A percentile compares a stretch with the other conserved stretches of the same genome.
Evolutionary conservation across 2,888 invertebrate genomes (phyloP).

Genomic region (Drosophila melanosoma): DNA sequence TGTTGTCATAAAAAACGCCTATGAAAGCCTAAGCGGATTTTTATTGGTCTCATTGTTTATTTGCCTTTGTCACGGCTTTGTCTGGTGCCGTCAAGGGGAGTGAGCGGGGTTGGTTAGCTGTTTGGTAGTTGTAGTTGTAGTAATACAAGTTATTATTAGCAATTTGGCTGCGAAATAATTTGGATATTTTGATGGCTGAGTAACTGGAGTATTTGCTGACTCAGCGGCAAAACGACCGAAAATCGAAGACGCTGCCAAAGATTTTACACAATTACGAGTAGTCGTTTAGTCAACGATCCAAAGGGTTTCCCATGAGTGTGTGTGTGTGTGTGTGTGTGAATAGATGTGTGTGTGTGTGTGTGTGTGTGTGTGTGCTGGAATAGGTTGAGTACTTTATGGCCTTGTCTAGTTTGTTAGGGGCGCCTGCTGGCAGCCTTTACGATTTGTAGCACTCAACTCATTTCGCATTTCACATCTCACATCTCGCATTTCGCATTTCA

Average conservation of each 20-base stretch:
- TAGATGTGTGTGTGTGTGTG: neutral
- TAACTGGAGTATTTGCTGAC: conserved; percentile 43
- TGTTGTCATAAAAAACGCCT: conserved; percentile 83
- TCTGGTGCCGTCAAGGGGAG: conserved; percentile 26
- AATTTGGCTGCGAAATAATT: conserved; percentile 76
- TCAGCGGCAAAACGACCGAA: conserved; percentile 48
- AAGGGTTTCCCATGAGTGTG: conserved; percentile 28
- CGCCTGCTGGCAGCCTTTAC: conserved; percentile 62
- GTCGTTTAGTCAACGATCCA: conserved; percentile 33
- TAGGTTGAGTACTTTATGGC: conserved; percentile 53
- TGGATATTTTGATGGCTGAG: conserved; percentile 71
- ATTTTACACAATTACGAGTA: conserved; percentile 58
- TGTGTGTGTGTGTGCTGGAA: conserved; percentile 16
- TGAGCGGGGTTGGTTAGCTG: neutral
- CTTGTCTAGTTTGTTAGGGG: conserved; percentile 63
- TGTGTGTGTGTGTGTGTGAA: conserved; percentile 2
- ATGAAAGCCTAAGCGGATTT: conserved; percentile 82
- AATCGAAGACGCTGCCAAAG: conserved; percentile 53
- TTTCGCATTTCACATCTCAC: conserved; percentile 70
- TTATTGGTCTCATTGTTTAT: conserved; percentile 81
- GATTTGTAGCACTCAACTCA: conserved; percentile 80
- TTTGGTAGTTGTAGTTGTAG: conserved; percentile 52
- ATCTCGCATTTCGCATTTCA: conserved; percentile 70
- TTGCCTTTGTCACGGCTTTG: conserved; percentile 76
- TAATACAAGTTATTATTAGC: conserved; percentile 80